Percentiles rank a stretch among this genome's conserved stretches.
These are phyloP conservation scores for Octodonta nipae DNA, from an alignment of 2,888 invertebrate genomes.

Conservation along the genomic window DNA sequence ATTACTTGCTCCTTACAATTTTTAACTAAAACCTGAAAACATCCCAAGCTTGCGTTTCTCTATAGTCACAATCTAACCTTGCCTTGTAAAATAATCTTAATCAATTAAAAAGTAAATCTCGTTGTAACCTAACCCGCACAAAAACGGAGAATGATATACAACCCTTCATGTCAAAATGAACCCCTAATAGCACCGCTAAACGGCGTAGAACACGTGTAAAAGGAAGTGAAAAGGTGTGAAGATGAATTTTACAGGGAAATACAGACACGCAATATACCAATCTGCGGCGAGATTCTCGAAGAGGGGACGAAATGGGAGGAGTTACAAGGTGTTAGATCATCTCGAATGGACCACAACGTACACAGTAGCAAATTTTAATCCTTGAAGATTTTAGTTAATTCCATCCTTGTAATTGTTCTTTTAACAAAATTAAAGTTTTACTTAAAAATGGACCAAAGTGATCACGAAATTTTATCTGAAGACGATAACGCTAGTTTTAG, in stretches of 20 bases:
- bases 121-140: too few species aligned
- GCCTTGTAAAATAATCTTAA: background rate
- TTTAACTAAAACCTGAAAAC: too few species aligned
- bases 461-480: slow-evolving; percentile 9
- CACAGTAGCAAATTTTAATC: slow-evolving; percentile 6
- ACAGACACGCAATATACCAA: slow-evolving; percentile 36
- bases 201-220: slow-evolving; percentile 21
- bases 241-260: slow-evolving; percentile 30
- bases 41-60: background rate
- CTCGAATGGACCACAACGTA: slow-evolving; percentile 5
- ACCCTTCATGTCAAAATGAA: slow-evolving; percentile 1
- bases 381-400: too few species aligned
- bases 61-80: background rate
- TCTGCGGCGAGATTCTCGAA: slow-evolving; percentile 27
- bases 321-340: too few species aligned
- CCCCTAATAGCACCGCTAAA: slow-evolving; percentile 17
- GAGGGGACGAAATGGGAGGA: slow-evolving; percentile 15
- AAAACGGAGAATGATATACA: slow-evolving; percentile 5
- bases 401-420: slow-evolving; percentile 8
- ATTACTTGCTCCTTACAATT: too few species aligned
- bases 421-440: too few species aligned
- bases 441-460: slow-evolving; percentile 14
- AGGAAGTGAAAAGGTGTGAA: slow-evolving; percentile 33
- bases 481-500: slow-evolving; percentile 15
- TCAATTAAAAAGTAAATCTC: too few species aligned